Percentiles rank a stretch among this genome's conserved stretches.
These are phyloP conservation scores for Leucoraja erinaceus DNA, from an alignment of 2,113 vertebrate species.

Conservation along the genomic window DNA sequence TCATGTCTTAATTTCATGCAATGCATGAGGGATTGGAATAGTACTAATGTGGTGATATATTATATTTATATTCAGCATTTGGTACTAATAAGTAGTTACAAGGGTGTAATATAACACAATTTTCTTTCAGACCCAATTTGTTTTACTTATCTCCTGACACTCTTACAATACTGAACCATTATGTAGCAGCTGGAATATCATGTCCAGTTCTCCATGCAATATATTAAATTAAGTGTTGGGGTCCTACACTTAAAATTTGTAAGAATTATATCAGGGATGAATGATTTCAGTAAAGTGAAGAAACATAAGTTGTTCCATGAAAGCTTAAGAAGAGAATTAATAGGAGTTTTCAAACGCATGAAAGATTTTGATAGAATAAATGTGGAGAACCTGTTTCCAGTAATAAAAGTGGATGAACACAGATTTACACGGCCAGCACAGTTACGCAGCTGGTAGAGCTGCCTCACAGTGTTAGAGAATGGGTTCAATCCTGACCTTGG, in stretches of 20 bases:
- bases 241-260: background rate
- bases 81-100: background rate
- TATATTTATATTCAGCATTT: constrained; percentile 5
- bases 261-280: background rate
- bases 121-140: constrained; percentile 30
- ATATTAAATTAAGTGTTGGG: background rate
- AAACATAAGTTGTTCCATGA: too few relatives aligned
- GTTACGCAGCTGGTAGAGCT: too few relatives aligned
- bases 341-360: background rate
- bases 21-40: constrained; percentile 4
- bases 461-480: too few relatives aligned
- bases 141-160: background rate
- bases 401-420: background rate
- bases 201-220: background rate
- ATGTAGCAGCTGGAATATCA: background rate
- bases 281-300: background rate
- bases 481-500: too few relatives aligned
- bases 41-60: background rate
- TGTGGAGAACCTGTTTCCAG: background rate
- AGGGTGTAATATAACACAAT: constrained; percentile 34
- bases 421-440: background rate
- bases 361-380: background rate
- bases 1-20: constrained; percentile 11
- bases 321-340: background rate
- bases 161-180: background rate